Evolutionary conservation across 2,888 invertebrate genomes (phyloP), one percentile per base, ranked within the genome.

Genomic region (Perizoma affinitatum): DNA sequence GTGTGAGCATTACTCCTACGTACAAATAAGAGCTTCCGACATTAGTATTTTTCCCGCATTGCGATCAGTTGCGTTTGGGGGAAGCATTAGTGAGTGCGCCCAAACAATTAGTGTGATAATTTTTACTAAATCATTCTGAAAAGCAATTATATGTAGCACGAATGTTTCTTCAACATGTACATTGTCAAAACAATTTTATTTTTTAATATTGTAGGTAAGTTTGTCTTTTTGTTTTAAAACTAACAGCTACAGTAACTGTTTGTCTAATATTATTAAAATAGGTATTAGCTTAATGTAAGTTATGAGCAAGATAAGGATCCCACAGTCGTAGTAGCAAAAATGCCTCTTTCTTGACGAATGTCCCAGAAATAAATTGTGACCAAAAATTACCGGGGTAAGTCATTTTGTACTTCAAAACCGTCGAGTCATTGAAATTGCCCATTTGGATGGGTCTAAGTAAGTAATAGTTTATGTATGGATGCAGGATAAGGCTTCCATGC

Each of bases 31-130:
- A 77, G 75, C 75, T 80, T 78, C 74, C 74, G 74, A 72, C 73
- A 72, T 67, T 76, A 84, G 86, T 88, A 72, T 72, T 79, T 84
- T 82, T 83, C 79, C 82, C 79, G 86, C 83, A 81, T 83, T 82
- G 79, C 74, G 79, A 75, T 67, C 83, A 76, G 83, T 81, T 80
- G 81, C 73, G 75, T 80, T 74, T 63, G 58, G 54, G 49, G 68
- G 53, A 54, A 49, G 11, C 11, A 22, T 22, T 22, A 50, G 10
- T 9, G 4, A 38, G 3, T 9, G 11, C 42, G 50, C 42, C 22
- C 34, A 10, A 50, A 59, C 50, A 10, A 38, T 22, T 45, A 48
- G 33, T 49, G 40, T 10, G 10, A 2, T 11, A 11, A 40, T 46
- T 34, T 6, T 46, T 11, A 22, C 50, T 45, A 50, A 42, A 11